These are phyloP conservation scores for Leucophenga montana DNA, from an alignment of 2,888 invertebrate species.

Conservation along the genomic window DNA sequence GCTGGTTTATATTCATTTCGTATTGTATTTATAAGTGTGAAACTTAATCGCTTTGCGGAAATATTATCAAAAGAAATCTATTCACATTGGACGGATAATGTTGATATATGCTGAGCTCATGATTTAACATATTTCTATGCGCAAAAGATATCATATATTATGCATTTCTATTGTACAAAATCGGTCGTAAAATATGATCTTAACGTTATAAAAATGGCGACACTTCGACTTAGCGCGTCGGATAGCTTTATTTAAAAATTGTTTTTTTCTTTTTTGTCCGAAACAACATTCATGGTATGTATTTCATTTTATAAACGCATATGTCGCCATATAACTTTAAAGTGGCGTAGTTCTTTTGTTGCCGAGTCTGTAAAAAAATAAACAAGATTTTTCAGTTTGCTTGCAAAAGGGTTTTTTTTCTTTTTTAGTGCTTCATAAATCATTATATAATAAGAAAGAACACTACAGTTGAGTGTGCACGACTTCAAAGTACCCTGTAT, in stretches of 20 bases:
- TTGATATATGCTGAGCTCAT: slow-evolving; percentile 32
- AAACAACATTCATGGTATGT: too few species aligned
- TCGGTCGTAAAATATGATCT: slow-evolving; percentile 57
- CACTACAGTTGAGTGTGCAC: too few species aligned
- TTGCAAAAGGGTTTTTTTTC: neutral
- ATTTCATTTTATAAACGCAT: too few species aligned
- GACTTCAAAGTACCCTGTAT: too few species aligned
- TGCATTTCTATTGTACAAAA: slow-evolving; percentile 48
- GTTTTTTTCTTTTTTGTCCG: too few species aligned
- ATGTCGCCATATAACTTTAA: too few species aligned
- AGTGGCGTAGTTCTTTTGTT: too few species aligned
- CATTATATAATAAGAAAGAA: neutral
- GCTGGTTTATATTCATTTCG: neutral
- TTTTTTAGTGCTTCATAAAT: slow-evolving; percentile 6
- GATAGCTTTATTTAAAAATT: slow-evolving; percentile 54
- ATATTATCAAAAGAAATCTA: neutral
- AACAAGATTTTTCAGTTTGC: too few species aligned
- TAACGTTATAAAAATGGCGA: slow-evolving; percentile 60
- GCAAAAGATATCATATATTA: slow-evolving; percentile 45
- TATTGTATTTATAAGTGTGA: neutral
- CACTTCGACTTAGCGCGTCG: slow-evolving; percentile 56
- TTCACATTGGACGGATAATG: slow-evolving; percentile 12
- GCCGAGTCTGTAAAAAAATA: too few species aligned
- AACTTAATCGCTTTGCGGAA: too few species aligned
- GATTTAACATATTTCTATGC: slow-evolving; percentile 26